These are phyloP conservation scores for Amphimallon solstitiale DNA, from an alignment of 2,888 invertebrate species.

Conservation along the genomic window DNA sequence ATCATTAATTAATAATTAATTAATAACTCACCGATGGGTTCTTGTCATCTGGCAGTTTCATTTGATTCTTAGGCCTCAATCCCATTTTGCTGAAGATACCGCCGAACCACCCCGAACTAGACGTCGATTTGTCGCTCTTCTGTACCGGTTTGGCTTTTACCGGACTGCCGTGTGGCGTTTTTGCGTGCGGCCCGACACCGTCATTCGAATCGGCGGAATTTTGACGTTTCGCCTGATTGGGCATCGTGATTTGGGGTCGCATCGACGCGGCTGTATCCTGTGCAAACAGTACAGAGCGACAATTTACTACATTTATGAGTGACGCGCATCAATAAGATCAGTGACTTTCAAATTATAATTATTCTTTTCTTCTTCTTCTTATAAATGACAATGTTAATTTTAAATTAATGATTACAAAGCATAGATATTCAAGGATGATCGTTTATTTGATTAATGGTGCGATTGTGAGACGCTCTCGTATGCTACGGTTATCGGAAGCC, in stretches of 20 bases:
- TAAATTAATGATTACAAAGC: background rate
- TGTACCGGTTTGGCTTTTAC: conserved; percentile 40
- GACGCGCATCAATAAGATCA: conserved; percentile 11
- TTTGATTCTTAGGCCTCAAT: conserved; percentile 89
- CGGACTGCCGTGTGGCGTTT: conserved; percentile 43
- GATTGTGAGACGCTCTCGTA: too few relatives aligned
- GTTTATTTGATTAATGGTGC: too few relatives aligned
- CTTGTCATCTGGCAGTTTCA: conserved; percentile 95
- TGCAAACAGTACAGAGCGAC: conserved; percentile 58
- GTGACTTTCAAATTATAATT: conserved; percentile 43
- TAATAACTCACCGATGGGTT: conserved; percentile 81
- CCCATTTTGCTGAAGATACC: conserved; percentile 86
- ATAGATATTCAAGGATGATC: too few relatives aligned
- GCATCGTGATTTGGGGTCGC: conserved; percentile 69
- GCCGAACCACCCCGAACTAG: conserved; percentile 80
- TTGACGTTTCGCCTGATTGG: conserved; percentile 63
- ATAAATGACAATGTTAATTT: background rate
- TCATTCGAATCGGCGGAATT: conserved; percentile 55
- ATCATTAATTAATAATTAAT: too few relatives aligned
- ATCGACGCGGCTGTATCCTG: conserved; percentile 53
- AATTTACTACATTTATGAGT: conserved; percentile 56
- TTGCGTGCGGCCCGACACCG: conserved; percentile 34
- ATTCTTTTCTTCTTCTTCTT: background rate
- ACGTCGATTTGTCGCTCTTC: conserved; percentile 44
- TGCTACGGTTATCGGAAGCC: too few relatives aligned